Evolutionary conservation across 2,888 invertebrate species (phyloP).

Genomic region (Gibbula magus): DNA sequence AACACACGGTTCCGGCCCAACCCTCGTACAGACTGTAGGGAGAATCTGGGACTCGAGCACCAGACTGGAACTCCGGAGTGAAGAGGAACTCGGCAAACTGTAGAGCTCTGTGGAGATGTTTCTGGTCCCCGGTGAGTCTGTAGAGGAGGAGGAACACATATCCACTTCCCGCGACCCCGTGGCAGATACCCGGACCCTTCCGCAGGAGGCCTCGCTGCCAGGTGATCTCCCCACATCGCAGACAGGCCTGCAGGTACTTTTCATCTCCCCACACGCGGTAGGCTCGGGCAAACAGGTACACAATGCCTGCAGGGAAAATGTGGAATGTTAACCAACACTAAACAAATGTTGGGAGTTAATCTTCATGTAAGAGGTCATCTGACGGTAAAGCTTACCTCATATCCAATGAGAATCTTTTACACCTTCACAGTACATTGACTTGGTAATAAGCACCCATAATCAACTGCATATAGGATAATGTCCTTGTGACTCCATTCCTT

Average conservation of each 20-base stretch:
- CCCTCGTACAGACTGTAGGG: conserved; percentile 92
- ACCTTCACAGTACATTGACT: too few relatives aligned
- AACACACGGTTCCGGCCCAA: conserved; percentile 89
- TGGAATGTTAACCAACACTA: too few relatives aligned
- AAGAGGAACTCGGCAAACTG: conserved; percentile 85
- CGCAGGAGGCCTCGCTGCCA: conserved; percentile 89
- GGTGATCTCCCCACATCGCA: conserved; percentile 84
- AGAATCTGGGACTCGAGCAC: conserved; percentile 85
- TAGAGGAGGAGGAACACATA: conserved; percentile 79
- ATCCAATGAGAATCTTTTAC: too few relatives aligned
- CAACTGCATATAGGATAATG: too few relatives aligned
- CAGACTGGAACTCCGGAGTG: conserved; percentile 68
- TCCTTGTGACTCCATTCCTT: too few relatives aligned
- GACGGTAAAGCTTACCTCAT: too few relatives aligned
- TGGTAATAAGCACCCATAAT: too few relatives aligned
- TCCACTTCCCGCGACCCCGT: conserved; percentile 79
- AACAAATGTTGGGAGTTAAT: too few relatives aligned
- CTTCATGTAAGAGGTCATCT: too few relatives aligned
- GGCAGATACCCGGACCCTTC: conserved; percentile 93
- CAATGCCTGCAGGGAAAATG: conserved; percentile 77
- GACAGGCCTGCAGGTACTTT: conserved; percentile 83
- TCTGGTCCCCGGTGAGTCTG: conserved; percentile 83
- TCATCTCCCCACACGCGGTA: conserved; percentile 84
- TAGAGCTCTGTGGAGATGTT: conserved; percentile 83
- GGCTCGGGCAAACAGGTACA: conserved; percentile 89